Base-by-base conservation (phyloP, 2,113 vertebrate species). In the Ptychochromis oligacanthus region DNA sequence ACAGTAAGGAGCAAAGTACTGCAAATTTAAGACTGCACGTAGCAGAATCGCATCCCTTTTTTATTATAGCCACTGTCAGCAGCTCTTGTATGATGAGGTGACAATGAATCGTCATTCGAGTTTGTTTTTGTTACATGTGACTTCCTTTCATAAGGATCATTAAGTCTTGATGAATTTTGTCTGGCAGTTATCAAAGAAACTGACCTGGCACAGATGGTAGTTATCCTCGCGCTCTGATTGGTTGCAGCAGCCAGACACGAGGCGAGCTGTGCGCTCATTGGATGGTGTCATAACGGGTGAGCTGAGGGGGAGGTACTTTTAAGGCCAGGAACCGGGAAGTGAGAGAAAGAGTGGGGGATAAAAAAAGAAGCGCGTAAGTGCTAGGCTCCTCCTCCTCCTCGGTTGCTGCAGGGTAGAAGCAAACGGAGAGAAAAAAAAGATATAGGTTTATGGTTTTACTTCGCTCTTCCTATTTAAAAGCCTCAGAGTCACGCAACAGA, bases 231-330 rank as follows among this genome's bases (percentile, higher is more conserved):
- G 26, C 56, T 86, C 60, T 87, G 87, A 92, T 91, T 94, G 92
- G 90, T 76, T 28, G 85, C 83, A 88, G 92, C 90, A 89, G 88
- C 83, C 85, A 75, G 87, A 81, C 87, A 77, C 75, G 82, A 87
- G 82, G 87, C 49, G 85, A 86, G 82, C 74, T 77, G 81, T 22
- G 22, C 77, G 59, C 75, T 93, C 34, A 98, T 98, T 99, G 97
- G 98, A 57, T 82, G 7, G 22, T 84, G 82, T 86, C 12, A 85
- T 93, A 99, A 98, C 98, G 96, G 98, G 97, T 98, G 98, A 99
- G 97, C 91, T 56, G 87, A 90, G 55, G 75, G 81, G 84, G 93
- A 2, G 85, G 81, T n/a, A 1, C 55, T 36, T 67, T 17, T 38
- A 15, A 49, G 64, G 36, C 14, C 36, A 77, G 93, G 95, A 97